Evolutionary conservation across 2,113 vertebrate species (phyloP).

Genomic region (Athene cunicularia): DNA sequence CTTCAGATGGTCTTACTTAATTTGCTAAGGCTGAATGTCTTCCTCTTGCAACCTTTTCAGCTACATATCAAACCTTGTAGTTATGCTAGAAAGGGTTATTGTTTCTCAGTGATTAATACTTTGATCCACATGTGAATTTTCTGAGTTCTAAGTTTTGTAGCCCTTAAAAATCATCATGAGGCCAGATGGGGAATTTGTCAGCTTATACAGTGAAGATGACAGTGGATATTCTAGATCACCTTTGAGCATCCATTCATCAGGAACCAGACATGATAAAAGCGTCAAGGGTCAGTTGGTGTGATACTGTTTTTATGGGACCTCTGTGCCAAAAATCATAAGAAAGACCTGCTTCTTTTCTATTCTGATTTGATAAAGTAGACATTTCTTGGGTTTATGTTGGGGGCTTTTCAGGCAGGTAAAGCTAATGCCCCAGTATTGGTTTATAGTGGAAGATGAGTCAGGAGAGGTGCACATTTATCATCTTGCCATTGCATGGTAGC

Average conservation of each 20-base stretch:
- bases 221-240: not conserved
- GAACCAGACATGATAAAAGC: not conserved
- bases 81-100: not conserved
- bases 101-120: not conserved
- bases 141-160: not conserved
- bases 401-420: not conserved
- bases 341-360: not conserved
- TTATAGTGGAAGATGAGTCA: not conserved
- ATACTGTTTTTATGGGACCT: not conserved
- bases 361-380: not conserved
- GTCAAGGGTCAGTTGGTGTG: not conserved
- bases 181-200: not conserved
- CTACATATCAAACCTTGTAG: rapidly evolving
- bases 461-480: not conserved
- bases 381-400: not conserved
- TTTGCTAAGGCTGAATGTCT: not conserved
- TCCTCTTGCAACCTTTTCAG: not conserved
- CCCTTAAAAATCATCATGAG: not conserved
- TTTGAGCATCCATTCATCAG: not conserved
- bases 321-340: not conserved
- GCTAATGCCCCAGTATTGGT: not conserved
- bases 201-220: not conserved
- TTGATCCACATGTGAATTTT: not conserved
- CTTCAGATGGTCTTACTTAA: not conserved
- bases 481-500: not conserved